Percentiles rank a stretch among this genome's conserved stretches.
Conservation (phyloP, 2,113 vertebrate species). For the Melanostigma gelatinosum region DNA sequence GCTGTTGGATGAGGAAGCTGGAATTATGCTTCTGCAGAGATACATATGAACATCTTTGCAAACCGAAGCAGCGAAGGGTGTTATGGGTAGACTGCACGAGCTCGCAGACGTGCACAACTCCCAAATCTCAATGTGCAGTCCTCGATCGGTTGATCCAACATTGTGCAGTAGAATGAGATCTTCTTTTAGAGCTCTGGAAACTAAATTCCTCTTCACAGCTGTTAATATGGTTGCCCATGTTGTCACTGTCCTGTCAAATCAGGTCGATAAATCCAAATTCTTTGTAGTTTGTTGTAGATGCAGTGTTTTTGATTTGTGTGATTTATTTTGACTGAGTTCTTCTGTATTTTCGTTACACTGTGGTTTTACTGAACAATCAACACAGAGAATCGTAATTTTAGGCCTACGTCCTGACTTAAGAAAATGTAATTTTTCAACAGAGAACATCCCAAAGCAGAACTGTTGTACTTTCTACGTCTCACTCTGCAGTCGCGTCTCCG, state of each 20-base stretch:
- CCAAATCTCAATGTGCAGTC: neutral
- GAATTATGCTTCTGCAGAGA: neutral
- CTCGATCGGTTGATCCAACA: neutral
- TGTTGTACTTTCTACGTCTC: neutral
- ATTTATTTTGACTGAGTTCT: neutral
- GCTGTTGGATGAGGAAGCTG: neutral
- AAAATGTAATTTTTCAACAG: no score
- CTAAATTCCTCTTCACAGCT: neutral
- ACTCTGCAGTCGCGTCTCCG: neutral
- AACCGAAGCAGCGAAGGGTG: neutral
- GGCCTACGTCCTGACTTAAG: no score
- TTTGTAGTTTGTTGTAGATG: neutral
- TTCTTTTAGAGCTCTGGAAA: neutral
- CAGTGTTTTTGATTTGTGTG: neutral
- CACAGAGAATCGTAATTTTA: neutral
- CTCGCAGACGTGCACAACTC: neutral
- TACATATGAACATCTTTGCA: neutral
- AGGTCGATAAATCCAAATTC: neutral
- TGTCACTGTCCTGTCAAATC: neutral
- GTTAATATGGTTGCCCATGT: neutral
- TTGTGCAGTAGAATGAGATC: neutral
- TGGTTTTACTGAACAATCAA: neutral
- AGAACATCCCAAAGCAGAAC: no score
- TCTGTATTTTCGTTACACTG: neutral
- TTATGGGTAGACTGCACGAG: neutral